phyloP scores from a whole-genome alignment of 2,113 vertebrate genomes.

The Centrocercus urophasianus region DNA sequence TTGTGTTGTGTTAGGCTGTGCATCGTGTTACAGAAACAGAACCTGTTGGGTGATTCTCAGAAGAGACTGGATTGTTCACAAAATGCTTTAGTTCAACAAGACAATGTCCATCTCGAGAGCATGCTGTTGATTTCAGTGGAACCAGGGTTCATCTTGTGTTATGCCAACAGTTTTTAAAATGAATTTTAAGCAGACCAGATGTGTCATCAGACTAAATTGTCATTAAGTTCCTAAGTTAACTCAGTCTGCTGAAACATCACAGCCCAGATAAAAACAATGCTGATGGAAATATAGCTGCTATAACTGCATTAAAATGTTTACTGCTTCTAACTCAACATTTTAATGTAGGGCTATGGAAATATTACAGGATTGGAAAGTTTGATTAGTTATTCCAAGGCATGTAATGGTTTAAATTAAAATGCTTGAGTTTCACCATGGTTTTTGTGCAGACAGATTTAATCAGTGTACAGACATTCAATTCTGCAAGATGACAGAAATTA shows the following conservation, averaged over 20 bases:
- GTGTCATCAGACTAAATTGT: not conserved
- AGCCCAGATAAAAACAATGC: not conserved
- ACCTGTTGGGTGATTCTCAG: not conserved
- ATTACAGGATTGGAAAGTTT: not conserved
- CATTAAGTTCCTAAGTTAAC: not conserved
- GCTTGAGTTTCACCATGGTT: not conserved
- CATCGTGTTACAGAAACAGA: too few species aligned
- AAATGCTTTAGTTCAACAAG: not conserved
- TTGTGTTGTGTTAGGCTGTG: not conserved
- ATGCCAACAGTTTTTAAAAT: not conserved
- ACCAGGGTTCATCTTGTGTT: not conserved
- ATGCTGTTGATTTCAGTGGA: not conserved
- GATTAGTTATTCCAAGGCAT: not conserved
- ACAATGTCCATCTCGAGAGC: not conserved
- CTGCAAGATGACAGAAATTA: not conserved
- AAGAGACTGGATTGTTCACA: not conserved
- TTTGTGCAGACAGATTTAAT: not conserved
- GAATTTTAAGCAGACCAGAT: not conserved
- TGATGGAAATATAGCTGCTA: not conserved
- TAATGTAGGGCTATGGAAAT: not conserved
- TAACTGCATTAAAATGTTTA: not conserved
- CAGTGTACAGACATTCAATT: not conserved
- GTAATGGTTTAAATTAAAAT: not conserved
- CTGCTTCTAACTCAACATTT: constrained; percentile 21
- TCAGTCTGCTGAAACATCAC: not conserved